Evolutionary conservation across 2,113 vertebrate genomes (phyloP).

Genomic region (Emydura subglobosa): DNA sequence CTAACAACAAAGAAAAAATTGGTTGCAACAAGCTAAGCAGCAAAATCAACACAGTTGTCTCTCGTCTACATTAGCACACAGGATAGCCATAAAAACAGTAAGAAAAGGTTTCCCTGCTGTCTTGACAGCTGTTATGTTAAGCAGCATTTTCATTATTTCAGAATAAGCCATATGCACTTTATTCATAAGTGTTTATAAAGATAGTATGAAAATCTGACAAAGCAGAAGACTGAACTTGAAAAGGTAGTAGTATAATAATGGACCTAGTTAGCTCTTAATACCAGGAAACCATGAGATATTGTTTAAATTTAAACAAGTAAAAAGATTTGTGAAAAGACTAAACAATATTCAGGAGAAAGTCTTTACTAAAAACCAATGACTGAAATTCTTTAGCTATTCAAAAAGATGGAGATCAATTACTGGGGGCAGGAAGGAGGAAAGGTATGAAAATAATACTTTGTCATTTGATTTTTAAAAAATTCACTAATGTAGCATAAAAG

Average conservation of each 20-base stretch:
- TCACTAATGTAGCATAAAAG: not conserved
- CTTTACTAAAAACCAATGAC: not conserved
- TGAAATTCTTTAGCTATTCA: not conserved
- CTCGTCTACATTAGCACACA: conserved; percentile 11
- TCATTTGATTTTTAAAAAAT: not conserved
- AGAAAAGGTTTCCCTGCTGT: conserved; percentile 34
- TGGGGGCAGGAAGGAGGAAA: not conserved
- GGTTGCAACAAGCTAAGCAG: conserved; percentile 2
- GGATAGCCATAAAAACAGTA: conserved; percentile 51
- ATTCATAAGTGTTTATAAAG: conserved; percentile 57
- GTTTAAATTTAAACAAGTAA: not conserved
- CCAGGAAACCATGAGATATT: not conserved
- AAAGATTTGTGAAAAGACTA: not conserved
- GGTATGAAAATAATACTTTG: not conserved
- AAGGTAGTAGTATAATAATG: not conserved
- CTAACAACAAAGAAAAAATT: conserved; percentile 35
- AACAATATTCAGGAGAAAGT: not conserved
- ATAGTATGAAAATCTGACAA: conserved; percentile 26
- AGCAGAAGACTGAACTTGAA: conserved; percentile 10
- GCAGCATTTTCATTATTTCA: conserved; percentile 53
- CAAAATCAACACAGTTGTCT: conserved; percentile 56
- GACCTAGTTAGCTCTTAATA: not conserved
- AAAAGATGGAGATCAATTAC: not conserved
- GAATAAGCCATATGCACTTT: conserved; percentile 58
- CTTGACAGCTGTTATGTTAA: conserved; percentile 62